Percentiles rank a stretch among this genome's conserved stretches.
These are phyloP conservation scores for Lamproptera curius DNA, from an alignment of 2,888 invertebrate species.

Conservation along the genomic window DNA sequence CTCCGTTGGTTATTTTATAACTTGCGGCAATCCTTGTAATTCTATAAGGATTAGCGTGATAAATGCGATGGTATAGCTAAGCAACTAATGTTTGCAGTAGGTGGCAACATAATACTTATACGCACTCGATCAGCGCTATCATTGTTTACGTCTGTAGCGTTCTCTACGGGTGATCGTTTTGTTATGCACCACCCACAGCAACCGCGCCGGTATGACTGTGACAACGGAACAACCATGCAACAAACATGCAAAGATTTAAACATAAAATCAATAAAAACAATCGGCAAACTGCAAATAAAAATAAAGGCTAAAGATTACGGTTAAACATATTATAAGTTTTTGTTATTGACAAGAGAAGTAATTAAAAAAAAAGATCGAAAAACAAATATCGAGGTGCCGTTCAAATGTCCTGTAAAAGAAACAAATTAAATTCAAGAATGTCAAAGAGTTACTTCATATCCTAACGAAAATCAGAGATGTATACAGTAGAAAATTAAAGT, in stretches of 20 bases:
- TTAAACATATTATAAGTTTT: too few species aligned
- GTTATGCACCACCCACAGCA: constrained; percentile 67
- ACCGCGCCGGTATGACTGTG: constrained; percentile 64
- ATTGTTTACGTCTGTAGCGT: constrained; percentile 49
- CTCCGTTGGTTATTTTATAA: background rate
- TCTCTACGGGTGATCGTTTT: constrained; percentile 48
- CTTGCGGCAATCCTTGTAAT: background rate
- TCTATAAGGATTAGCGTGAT: constrained; percentile 2
- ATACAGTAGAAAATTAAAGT: too few species aligned
- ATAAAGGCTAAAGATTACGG: too few species aligned
- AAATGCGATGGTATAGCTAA: constrained; percentile 22
- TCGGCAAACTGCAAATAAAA: constrained; percentile 13
- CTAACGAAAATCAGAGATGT: too few species aligned
- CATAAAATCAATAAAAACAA: constrained; percentile 24
- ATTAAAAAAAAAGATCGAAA: too few species aligned
- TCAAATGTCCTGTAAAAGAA: background rate
- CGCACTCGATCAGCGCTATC: constrained; percentile 55
- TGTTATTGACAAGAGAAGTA: too few species aligned
- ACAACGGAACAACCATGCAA: constrained; percentile 68
- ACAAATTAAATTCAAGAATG: background rate
- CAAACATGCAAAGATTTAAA: constrained; percentile 51
- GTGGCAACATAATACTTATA: constrained; percentile 39
- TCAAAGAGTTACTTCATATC: too few species aligned
- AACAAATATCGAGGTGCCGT: background rate
- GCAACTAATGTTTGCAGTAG: constrained; percentile 22